Evolutionary conservation across 2,113 vertebrate species (phyloP).

Genomic region (Strigops habroptila): DNA sequence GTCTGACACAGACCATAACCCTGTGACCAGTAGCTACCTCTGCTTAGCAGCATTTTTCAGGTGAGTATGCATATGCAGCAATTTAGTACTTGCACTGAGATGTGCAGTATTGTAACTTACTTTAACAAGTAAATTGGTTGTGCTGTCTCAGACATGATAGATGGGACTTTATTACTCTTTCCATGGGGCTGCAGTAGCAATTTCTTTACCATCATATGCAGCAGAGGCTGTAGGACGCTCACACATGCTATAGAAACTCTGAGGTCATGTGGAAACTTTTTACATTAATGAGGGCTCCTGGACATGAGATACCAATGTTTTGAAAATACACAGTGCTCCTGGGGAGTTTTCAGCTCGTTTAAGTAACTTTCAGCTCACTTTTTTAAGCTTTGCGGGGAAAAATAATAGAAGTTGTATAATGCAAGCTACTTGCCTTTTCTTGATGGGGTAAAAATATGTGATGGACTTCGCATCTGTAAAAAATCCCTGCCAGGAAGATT

Average conservation of each 20-base stretch:
- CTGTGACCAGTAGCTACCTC: not conserved
- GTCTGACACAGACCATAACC: not conserved
- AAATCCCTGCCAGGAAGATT: not conserved
- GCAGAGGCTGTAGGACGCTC: not conserved
- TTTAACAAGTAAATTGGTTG: not conserved
- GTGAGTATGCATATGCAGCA: not conserved
- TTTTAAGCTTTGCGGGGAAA: not conserved
- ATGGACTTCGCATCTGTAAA: not conserved
- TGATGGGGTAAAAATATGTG: not conserved
- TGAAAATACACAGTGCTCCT: slow-evolving; percentile 7
- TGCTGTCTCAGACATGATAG: not conserved
- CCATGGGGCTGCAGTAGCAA: not conserved
- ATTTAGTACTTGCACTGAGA: not conserved
- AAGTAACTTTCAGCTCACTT: not conserved
- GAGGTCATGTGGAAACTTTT: slow-evolving; percentile 25
- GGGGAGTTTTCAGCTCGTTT: slow-evolving; percentile 22
- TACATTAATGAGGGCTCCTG: not conserved
- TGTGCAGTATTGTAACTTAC: not conserved
- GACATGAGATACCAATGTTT: slow-evolving; percentile 3
- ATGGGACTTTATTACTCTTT: not conserved
- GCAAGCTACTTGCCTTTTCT: not conserved
- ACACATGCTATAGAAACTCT: not conserved
- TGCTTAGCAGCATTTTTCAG: not conserved
- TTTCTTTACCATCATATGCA: not conserved
- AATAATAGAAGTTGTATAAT: not conserved